Conservation (phyloP, 2,888 invertebrate genomes). For the Drosophila atroscutellata region DNA sequence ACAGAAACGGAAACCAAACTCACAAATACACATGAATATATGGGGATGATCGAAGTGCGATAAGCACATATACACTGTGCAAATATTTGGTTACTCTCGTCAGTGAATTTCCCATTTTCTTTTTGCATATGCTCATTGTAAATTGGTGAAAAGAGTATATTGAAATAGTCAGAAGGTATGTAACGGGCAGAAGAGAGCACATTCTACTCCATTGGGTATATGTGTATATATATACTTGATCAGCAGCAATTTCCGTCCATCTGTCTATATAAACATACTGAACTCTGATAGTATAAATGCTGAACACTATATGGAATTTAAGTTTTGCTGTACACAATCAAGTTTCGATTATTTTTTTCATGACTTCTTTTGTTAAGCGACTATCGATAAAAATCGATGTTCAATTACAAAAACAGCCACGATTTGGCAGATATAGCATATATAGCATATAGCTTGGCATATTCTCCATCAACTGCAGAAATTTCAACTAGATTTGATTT, state of each 20-base stretch:
- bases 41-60: constrained; percentile 32
- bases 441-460: not conserved
- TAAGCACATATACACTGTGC: not conserved
- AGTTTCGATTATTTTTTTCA: not conserved
- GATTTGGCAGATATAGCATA: not conserved
- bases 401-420: fast-evolving
- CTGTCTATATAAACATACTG: not conserved
- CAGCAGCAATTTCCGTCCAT: not conserved
- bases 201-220: not conserved
- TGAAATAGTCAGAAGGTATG: not conserved
- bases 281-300: not conserved
- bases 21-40: not conserved
- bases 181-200: not conserved
- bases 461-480: not conserved
- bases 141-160: not conserved
- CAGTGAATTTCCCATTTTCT: not conserved
- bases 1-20: constrained; percentile 26
- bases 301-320: not conserved
- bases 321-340: not conserved
- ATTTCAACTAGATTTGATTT: not conserved
- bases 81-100: not conserved
- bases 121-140: not conserved
- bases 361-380: not conserved
- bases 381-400: not conserved
- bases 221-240: not conserved